Percentiles rank a stretch among this genome's conserved stretches.
phyloP scores from a whole-genome alignment of 2,113 vertebrate species.

The Sebastes schlegelii region DNA sequence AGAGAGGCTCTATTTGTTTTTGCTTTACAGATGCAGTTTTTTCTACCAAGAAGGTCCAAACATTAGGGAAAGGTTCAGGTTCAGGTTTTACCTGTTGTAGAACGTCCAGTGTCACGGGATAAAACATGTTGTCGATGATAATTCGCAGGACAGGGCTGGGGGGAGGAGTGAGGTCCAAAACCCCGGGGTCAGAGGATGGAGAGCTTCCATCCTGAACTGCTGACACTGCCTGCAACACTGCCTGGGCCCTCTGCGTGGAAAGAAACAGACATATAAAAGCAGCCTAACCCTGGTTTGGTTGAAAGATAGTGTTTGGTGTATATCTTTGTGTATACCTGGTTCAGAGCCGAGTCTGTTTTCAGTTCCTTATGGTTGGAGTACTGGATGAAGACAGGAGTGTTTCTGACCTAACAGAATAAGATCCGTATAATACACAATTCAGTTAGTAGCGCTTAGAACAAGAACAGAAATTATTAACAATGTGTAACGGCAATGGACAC shows the following conservation, averaged over 20 bases:
- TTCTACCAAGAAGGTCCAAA: too few relatives aligned
- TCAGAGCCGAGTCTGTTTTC: conserved; percentile 98
- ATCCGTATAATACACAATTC: conserved; percentile 39
- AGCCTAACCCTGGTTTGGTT: neutral
- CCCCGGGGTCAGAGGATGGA: conserved; percentile 90
- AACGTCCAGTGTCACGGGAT: conserved; percentile 97
- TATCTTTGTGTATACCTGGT: conserved; percentile 77
- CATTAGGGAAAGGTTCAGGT: neutral
- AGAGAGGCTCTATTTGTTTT: too few relatives aligned
- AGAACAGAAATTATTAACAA: neutral
- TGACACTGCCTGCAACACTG: conserved; percentile 96
- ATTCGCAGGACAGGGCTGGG: conserved; percentile 97
- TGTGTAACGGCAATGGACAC: conserved; percentile 50
- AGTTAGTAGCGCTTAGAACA: neutral
- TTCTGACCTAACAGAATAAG: conserved; percentile 91
- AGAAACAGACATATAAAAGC: neutral
- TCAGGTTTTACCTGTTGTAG: conserved; percentile 92
- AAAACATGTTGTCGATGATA: conserved; percentile 99
- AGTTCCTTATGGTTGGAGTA: conserved; percentile 99
- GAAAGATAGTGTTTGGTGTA: neutral
- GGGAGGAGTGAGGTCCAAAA: conserved; percentile 92
- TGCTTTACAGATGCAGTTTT: too few relatives aligned
- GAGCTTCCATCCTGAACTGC: conserved; percentile 96
- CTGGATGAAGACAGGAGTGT: conserved; percentile 96
- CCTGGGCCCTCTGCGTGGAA: conserved; percentile 91